phyloP scores from a whole-genome alignment of 2,797 vertebrate species.

The Anas bernieri region DNA sequence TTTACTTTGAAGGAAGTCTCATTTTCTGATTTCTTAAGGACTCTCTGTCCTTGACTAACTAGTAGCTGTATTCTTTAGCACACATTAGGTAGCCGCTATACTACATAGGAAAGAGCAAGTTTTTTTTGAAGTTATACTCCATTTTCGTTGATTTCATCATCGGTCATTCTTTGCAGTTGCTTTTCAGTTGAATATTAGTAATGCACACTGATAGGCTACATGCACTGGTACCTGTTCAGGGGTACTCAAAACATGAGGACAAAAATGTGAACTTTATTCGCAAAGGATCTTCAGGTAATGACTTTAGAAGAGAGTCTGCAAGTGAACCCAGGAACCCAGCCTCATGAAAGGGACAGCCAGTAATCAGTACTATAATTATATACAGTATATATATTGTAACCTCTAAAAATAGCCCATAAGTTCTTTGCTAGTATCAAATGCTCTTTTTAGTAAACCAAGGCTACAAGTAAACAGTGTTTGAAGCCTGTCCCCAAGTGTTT shows the following conservation, averaged over 20 bases:
- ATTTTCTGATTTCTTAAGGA: background rate
- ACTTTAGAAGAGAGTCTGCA: background rate
- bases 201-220: background rate
- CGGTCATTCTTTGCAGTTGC: background rate
- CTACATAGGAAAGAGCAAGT: background rate
- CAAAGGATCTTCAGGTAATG: background rate
- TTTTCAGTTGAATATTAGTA: background rate
- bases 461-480: background rate
- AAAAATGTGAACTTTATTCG: background rate
- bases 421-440: background rate
- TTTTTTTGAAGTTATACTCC: background rate
- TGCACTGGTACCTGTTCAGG: background rate
- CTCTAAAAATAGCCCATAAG: background rate
- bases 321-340: background rate
- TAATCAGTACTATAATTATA: background rate
- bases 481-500: background rate
- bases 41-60: background rate
- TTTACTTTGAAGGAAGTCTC: background rate
- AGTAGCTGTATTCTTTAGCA: background rate
- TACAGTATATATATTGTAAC: background rate
- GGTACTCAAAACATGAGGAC: background rate
- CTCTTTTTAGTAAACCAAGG: background rate
- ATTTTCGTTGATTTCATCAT: background rate
- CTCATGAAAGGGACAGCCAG: background rate
- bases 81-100: background rate